These are phyloP conservation scores for Hycleus phaleratus DNA, from an alignment of 1,140 invertebrate species.

Conservation along the genomic window DNA sequence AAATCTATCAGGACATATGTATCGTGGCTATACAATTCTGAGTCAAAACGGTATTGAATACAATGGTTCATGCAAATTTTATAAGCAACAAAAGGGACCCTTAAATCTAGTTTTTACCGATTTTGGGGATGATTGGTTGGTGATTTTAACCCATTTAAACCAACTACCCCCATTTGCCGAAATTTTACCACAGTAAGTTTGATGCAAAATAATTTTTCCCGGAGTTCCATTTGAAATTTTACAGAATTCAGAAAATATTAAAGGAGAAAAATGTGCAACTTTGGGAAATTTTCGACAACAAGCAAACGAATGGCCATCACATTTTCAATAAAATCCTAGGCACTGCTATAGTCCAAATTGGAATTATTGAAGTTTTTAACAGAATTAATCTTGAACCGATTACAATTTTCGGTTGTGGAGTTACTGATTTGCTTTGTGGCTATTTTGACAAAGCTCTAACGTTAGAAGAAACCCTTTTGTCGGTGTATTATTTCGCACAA, in stretches of 20 bases:
- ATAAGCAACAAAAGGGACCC: neutral
- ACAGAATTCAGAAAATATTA: no score
- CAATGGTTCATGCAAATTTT: no score
- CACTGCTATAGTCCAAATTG: constrained; percentile 71
- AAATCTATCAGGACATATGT: constrained; percentile 48
- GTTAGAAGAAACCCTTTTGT: constrained; percentile 3
- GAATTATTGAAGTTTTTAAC: constrained; percentile 63
- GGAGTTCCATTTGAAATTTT: no score
- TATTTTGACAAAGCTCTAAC: constrained; percentile 56
- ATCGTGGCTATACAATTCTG: constrained; percentile 49
- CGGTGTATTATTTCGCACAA: no score
- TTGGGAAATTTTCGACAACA: no score
- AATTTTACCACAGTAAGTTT: no score
- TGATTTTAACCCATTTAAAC: no score
- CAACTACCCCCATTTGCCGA: no score
- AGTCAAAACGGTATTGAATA: constrained; percentile 36
- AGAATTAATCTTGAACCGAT: constrained; percentile 56
- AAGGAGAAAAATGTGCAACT: no score
- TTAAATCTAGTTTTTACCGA: neutral
- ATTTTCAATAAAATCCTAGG: constrained; percentile 49
- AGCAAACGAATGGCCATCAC: no score
- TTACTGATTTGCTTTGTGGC: constrained; percentile 71
- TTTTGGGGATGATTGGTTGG: neutral
- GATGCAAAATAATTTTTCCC: no score
- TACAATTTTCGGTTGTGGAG: constrained; percentile 67